A percentile compares a stretch with the other conserved stretches of the same genome.
Conservation (phyloP, 2,113 vertebrate genomes). For the Steatornis caripensis region DNA sequence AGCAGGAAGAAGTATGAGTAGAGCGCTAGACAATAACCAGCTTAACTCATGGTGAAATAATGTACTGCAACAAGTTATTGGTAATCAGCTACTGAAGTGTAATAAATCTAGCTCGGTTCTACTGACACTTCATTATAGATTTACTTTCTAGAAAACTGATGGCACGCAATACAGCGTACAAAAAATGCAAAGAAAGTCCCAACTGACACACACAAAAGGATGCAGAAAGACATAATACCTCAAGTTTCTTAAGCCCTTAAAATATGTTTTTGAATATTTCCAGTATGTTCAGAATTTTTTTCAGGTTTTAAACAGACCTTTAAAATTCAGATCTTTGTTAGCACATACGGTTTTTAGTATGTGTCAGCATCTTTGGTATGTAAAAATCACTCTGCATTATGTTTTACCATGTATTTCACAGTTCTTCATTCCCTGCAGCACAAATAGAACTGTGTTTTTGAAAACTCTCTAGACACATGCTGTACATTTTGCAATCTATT, state of each 20-base stretch:
- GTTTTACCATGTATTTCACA: background rate
- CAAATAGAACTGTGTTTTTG: constrained; percentile 5
- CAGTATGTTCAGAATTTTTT: background rate
- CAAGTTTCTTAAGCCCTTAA: background rate
- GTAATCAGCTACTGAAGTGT: background rate
- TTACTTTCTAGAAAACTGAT: background rate
- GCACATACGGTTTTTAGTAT: background rate
- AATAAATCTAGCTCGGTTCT: background rate
- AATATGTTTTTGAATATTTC: background rate
- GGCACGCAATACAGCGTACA: background rate
- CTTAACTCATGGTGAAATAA: background rate
- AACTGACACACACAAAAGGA: background rate
- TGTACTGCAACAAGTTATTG: background rate
- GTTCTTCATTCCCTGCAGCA: background rate
- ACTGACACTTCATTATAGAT: background rate
- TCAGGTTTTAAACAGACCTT: background rate
- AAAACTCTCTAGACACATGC: background rate
- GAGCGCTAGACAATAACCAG: background rate
- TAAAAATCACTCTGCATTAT: background rate
- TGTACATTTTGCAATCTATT: background rate
- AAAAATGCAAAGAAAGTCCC: background rate
- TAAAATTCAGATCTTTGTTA: background rate
- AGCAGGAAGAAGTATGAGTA: background rate
- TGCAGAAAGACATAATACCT: background rate
- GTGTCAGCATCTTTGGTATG: background rate